A percentile compares a stretch with the other conserved stretches of the same genome.
Evolutionary conservation across 37 sponge, comb jelly and placozoan species (phyloP).

Genomic region (Amphimedon queenslandica): DNA sequence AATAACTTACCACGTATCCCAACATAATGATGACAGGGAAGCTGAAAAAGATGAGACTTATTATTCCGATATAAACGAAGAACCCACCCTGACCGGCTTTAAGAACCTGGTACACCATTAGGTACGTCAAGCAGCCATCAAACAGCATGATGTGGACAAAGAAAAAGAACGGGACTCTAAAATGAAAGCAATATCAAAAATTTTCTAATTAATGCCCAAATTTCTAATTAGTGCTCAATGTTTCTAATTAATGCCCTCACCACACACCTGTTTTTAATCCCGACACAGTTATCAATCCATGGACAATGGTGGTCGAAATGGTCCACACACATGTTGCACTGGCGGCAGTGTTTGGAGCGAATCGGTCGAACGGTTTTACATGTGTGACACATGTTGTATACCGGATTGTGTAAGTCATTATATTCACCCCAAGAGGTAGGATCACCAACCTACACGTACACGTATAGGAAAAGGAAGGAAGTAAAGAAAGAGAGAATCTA

Average conservation of each 20-base stretch:
- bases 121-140: slow-evolving; percentile 40
- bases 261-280: slow-evolving; percentile 67
- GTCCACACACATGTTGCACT: slow-evolving; percentile 83
- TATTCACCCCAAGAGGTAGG: slow-evolving; percentile 73
- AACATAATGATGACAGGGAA: slow-evolving; percentile 39
- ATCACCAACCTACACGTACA: slow-evolving; percentile 77
- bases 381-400: slow-evolving; percentile 85
- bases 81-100: slow-evolving; percentile 28
- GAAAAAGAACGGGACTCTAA: slow-evolving; percentile 60
- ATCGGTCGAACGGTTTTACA: slow-evolving; percentile 80
- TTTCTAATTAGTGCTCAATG: not conserved
- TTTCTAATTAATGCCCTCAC: not conserved
- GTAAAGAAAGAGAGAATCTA: not conserved
- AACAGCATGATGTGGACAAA: slow-evolving; percentile 58
- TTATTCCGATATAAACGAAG: slow-evolving; percentile 22
- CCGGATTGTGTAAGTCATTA: slow-evolving; percentile 74
- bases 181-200: not conserved
- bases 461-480: not conserved
- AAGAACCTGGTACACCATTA: slow-evolving; percentile 36
- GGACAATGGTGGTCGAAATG: slow-evolving; percentile 92
- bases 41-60: slow-evolving; percentile 33
- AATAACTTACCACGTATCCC: slow-evolving; percentile 39
- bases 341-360: slow-evolving; percentile 82
- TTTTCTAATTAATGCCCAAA: not conserved
- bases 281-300: slow-evolving; percentile 90